A percentile compares a stretch with the other conserved stretches of the same genome.
Conservation (phyloP, 2,888 invertebrate genomes). For the Microplitis deprimator region DNA sequence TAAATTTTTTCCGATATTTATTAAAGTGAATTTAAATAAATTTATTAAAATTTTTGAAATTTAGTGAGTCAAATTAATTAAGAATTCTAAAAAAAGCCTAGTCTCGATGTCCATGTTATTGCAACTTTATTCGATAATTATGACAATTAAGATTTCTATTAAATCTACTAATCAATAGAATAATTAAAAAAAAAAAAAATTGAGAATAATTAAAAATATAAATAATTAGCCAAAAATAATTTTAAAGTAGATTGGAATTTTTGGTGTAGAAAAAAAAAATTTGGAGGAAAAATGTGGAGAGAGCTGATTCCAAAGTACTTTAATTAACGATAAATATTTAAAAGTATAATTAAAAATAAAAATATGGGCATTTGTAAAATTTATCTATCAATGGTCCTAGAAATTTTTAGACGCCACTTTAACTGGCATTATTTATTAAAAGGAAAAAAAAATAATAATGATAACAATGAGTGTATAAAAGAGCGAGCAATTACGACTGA, state of each 20-base stretch:
- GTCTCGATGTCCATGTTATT: not conserved
- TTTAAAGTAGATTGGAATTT: not conserved
- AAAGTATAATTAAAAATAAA: not conserved
- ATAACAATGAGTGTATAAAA: not conserved
- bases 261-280: not conserved
- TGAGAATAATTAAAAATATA: too few species aligned
- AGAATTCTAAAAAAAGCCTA: not conserved
- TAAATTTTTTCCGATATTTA: not conserved
- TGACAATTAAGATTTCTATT: not conserved
- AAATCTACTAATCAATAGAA: not conserved
- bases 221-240: not conserved
- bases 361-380: not conserved
- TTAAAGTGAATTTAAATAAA: not conserved
- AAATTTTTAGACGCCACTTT: not conserved
- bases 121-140: not conserved
- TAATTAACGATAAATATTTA: not conserved
- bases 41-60: too few species aligned
- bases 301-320: too few species aligned
- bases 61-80: too few species aligned
- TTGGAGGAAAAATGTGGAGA: not conserved
- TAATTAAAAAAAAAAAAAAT: too few species aligned
- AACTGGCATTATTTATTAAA: not conserved
- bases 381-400: not conserved
- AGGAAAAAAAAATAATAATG: constrained; percentile 13
- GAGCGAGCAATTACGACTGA: constrained; percentile 38